These are phyloP conservation scores for Trichechus manatus DNA, from an alignment of 2,113 vertebrate genomes.

Conservation along the genomic window DNA sequence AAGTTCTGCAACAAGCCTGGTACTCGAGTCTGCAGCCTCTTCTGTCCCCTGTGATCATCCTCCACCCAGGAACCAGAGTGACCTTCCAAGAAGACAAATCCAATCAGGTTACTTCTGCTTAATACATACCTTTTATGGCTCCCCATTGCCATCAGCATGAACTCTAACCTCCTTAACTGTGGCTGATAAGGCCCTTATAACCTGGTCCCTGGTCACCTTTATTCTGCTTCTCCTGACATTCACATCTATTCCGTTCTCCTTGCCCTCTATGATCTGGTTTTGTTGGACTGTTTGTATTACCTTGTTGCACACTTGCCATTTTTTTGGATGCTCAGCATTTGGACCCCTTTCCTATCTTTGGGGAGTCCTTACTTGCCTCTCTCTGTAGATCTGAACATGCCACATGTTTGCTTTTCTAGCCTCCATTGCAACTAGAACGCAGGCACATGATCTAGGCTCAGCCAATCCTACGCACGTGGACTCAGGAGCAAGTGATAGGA, in stretches of 20 bases:
- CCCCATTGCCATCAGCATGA: background rate
- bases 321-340: background rate
- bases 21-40: background rate
- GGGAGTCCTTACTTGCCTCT: background rate
- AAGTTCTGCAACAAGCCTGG: slow-evolving; percentile 9
- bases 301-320: background rate
- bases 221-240: background rate
- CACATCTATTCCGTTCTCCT: background rate
- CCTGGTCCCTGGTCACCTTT: background rate
- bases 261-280: background rate
- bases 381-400: background rate
- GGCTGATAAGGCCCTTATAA: background rate
- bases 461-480: background rate
- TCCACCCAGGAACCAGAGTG: slow-evolving; percentile 10
- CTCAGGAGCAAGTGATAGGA: background rate
- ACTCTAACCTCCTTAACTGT: background rate
- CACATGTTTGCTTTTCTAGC: background rate
- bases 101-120: background rate
- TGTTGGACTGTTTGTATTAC: background rate
- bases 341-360: background rate
- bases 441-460: background rate
- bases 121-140: background rate
- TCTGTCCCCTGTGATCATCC: background rate
- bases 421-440: background rate
- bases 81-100: slow-evolving; percentile 1